These are phyloP conservation scores for Sphenopsis melanotis DNA, from an alignment of 2,797 vertebrate species.

Conservation along the genomic window DNA sequence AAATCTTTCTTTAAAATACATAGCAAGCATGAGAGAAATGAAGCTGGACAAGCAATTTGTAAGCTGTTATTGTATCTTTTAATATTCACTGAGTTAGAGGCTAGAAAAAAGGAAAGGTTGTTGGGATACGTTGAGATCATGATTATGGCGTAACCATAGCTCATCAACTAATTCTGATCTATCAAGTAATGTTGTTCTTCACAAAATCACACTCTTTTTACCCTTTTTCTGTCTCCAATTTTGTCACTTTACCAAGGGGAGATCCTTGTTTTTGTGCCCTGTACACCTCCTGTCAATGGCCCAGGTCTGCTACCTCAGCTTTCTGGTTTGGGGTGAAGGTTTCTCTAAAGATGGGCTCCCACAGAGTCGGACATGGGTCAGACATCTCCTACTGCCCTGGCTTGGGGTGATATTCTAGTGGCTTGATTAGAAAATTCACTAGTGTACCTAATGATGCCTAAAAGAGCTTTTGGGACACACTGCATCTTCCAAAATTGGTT, in stretches of 20 bases:
- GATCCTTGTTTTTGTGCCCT: neutral
- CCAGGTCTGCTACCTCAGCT: neutral
- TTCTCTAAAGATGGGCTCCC: neutral
- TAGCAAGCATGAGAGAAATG: neutral
- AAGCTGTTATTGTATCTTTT: neutral
- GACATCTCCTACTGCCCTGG: neutral
- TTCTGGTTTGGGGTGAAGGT: neutral
- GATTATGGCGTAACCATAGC: neutral
- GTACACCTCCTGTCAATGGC: accelerated
- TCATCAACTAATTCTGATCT: neutral
- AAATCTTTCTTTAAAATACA: neutral
- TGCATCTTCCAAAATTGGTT: neutral
- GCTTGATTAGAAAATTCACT: neutral
- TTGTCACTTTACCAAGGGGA: neutral
- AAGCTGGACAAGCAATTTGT: neutral
- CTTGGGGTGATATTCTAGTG: neutral
- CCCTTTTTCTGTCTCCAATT: accelerated
- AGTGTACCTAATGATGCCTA: neutral
- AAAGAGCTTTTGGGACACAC: neutral
- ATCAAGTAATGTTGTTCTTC: neutral
- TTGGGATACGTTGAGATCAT: neutral
- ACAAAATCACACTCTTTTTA: neutral
- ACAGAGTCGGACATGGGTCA: neutral
- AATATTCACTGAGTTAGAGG: neutral
- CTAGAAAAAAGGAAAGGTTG: neutral